phyloP scores from a whole-genome alignment of 2,113 vertebrate genomes.

The Alosa alosa region DNA sequence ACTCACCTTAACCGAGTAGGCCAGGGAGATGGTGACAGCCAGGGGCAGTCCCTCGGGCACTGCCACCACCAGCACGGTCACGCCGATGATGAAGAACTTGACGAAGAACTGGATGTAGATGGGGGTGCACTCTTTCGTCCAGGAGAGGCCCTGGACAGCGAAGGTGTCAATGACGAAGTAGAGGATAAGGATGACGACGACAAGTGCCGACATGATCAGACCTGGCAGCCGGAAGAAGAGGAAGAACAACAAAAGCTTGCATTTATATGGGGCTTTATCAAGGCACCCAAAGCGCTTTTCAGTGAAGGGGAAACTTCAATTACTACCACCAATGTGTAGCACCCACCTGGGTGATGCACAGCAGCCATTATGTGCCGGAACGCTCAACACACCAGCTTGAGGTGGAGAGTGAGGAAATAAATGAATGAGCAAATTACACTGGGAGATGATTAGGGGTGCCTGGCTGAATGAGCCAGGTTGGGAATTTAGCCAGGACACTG shows the following conservation, averaged over 20 bases:
- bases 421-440: no score
- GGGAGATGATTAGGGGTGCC: no score
- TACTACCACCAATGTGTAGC: no score
- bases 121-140: constrained; percentile 86
- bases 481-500: background rate
- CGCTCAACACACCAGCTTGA: no score
- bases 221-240: constrained; percentile 64
- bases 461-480: no score
- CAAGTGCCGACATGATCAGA: constrained; percentile 92
- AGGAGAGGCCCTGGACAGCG: constrained; percentile 73
- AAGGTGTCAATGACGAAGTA: constrained; percentile 94
- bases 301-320: no score
- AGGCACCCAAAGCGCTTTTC: no score
- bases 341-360: no score
- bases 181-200: constrained; percentile 91
- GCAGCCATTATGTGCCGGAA: no score
- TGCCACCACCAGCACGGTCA: constrained; percentile 94
- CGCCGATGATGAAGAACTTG: constrained; percentile 98
- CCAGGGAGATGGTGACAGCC: constrained; percentile 94
- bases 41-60: constrained; percentile 94
- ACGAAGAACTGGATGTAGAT: constrained; percentile 98
- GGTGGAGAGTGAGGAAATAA: no score
- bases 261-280: no score
- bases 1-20: constrained; percentile 94
- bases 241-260: no score